Conservation (phyloP, 2,797 vertebrate genomes). For the Heliangelus exortis region DNA sequence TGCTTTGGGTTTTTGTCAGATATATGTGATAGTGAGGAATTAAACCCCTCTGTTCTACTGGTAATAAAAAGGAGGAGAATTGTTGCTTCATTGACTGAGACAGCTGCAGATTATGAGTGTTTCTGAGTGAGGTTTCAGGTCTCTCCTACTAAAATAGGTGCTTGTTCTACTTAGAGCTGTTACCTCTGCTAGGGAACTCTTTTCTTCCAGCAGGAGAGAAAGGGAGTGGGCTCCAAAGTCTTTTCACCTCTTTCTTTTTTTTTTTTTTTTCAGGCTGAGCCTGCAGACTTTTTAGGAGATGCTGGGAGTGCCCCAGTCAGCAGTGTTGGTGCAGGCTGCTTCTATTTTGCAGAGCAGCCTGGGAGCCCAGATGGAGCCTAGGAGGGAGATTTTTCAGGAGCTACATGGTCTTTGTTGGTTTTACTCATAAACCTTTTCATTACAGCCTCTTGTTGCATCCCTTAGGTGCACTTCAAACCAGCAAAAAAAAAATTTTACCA, state of each 20-base stretch:
- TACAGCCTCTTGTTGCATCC: not conserved
- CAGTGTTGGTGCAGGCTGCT: not conserved
- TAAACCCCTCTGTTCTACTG: not conserved
- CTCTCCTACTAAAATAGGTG: not conserved
- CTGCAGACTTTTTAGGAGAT: not conserved
- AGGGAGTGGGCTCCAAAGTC: not conserved
- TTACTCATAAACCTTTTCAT: not conserved
- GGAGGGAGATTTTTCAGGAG: not conserved
- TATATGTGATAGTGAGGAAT: not conserved
- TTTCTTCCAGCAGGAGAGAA: not conserved
- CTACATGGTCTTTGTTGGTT: fast-evolving
- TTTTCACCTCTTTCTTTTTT: not conserved
- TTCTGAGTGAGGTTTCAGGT: fast-evolving
- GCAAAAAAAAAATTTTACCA: fast-evolving
- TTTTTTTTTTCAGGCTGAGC: not conserved
- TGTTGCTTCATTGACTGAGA: not conserved
- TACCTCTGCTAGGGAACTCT: not conserved
- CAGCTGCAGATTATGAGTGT: not conserved
- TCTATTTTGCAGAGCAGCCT: not conserved
- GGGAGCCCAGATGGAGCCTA: fast-evolving
- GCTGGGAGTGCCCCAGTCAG: not conserved
- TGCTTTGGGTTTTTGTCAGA: not conserved
- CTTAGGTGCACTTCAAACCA: fast-evolving
- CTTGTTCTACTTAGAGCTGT: not conserved
- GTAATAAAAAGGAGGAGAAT: not conserved